phyloP scores from a whole-genome alignment of 2,888 invertebrate genomes.

The Drosophila neutralis region DNA sequence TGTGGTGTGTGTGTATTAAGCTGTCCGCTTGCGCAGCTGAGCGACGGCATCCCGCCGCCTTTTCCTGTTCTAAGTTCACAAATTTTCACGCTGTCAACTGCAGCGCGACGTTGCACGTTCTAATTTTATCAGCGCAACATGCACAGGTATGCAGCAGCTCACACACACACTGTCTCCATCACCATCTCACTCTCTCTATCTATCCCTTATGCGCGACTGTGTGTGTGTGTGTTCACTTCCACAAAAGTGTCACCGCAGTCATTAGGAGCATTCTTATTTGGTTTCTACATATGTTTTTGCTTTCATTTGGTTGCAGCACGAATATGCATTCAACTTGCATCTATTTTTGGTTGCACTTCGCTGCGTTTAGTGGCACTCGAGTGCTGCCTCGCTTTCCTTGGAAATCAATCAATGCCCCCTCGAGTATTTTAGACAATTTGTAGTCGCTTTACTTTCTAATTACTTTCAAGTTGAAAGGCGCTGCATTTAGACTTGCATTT shows the following conservation, averaged over 20 bases:
- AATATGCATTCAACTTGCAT: slow-evolving; percentile 56
- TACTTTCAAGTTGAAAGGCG: slow-evolving; percentile 71
- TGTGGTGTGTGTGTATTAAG: slow-evolving; percentile 32
- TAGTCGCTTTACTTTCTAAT: slow-evolving; percentile 76
- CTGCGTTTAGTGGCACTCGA: slow-evolving; percentile 54
- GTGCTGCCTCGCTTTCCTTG: slow-evolving; percentile 51
- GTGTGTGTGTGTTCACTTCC: slow-evolving; percentile 53
- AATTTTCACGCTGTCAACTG: slow-evolving; percentile 78
- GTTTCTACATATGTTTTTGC: slow-evolving; percentile 57
- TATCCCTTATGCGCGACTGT: neutral
- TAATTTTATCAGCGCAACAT: slow-evolving; percentile 68
- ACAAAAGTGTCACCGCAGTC: slow-evolving; percentile 80
- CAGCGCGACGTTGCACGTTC: slow-evolving; percentile 70
- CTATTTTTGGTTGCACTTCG: slow-evolving; percentile 67
- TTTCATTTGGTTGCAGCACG: slow-evolving; percentile 43
- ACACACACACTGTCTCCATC: slow-evolving; percentile 8
- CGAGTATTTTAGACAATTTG: slow-evolving; percentile 65
- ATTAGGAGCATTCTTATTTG: slow-evolving; percentile 60
- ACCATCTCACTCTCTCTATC: neutral
- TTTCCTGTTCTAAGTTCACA: slow-evolving; percentile 79
- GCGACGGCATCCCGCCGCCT: slow-evolving; percentile 69
- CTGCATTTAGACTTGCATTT: slow-evolving; percentile 10
- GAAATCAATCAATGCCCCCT: slow-evolving; percentile 76
- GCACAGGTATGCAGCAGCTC: slow-evolving; percentile 68
- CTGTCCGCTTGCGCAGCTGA: slow-evolving; percentile 41